Base-by-base conservation (phyloP, 2,113 vertebrate species). In the Maccullochella peelii region DNA sequence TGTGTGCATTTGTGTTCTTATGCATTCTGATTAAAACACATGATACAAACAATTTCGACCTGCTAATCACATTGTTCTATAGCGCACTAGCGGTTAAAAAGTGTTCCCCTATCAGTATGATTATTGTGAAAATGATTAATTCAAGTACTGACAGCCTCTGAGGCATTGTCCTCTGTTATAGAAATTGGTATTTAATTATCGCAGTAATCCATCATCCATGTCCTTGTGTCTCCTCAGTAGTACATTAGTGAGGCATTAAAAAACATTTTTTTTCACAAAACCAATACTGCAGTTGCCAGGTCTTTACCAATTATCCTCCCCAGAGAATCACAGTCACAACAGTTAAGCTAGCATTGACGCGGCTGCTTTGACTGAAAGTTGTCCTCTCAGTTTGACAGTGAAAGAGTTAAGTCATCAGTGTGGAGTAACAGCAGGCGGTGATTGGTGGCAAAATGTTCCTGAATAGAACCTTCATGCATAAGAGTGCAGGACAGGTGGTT, bases 401-500 rank as follows among this genome's bases (percentile, higher is more conserved):
- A 79, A 79, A 79, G 74, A 78, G 91, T 89, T 82, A 88, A 89
- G 66, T 77, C 65, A 86, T 89, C 79, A 88, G 70, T 2, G 68
- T 52, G 30, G 68, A 40, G 69, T 77, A 82, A 84, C 12, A 47
- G 49, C 74, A 55, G 79, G 78, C 1, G 11, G 74, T 83, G 82
- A 86, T 77, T 86, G 80, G 87, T 86, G 73, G 77, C 59, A 80
- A 84, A 89, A 82, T 83, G 82, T 82, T 87, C 80, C 84, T 73
- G 80, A 86, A 87, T 86, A 77, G 69, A 82, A 84, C 66, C 70
- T 76, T 80, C 85, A 90, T 90, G 73, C 84, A 89, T 85, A 88
- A 83, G 80, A 83, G 77, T 50, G 73, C 74, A 76, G 79, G 89
- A 90, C 81, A 88, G 88, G 82, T 79, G 80, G 80, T 84, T 87